Evolutionary conservation across 2,113 vertebrate genomes (phyloP).

Genomic region (Puntigrus tetrazona): DNA sequence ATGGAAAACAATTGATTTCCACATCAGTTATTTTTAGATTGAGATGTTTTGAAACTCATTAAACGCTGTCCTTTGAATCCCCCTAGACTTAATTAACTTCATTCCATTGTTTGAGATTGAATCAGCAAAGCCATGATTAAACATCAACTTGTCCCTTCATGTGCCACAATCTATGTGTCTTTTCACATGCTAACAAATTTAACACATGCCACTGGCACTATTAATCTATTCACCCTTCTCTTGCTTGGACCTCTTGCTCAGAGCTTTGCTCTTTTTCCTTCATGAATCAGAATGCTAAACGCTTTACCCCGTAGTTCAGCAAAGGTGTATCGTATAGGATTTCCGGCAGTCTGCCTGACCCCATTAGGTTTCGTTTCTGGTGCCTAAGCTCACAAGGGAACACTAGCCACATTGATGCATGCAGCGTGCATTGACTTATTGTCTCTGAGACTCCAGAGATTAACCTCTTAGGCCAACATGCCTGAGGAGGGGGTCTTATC

Average conservation of each 20-base stretch:
- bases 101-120: conserved; percentile 6
- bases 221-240: not conserved
- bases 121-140: conserved; percentile 5
- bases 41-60: not conserved
- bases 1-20: not conserved
- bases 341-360: conserved; percentile 11
- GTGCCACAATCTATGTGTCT: not conserved
- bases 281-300: not conserved
- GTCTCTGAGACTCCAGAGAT: conserved; percentile 17
- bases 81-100: conserved; percentile 5
- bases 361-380: conserved; percentile 21
- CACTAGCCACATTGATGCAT: conserved; percentile 31
- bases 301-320: not conserved
- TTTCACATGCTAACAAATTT: conserved; percentile 1
- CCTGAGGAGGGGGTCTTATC: not conserved
- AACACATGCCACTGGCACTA: not conserved
- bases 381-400: conserved; percentile 18
- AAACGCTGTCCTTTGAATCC: not conserved
- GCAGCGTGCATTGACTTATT: conserved; percentile 33
- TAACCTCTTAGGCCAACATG: conserved; percentile 17
- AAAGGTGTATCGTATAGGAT: not conserved
- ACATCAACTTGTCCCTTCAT: not conserved
- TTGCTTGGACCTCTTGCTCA: conserved; percentile 1
- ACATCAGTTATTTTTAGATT: not conserved
- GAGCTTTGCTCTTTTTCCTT: conserved; percentile 5